These are phyloP conservation scores for Scomberomorus guttatus DNA, from an alignment of 2,797 vertebrate species.

Conservation along the genomic window DNA sequence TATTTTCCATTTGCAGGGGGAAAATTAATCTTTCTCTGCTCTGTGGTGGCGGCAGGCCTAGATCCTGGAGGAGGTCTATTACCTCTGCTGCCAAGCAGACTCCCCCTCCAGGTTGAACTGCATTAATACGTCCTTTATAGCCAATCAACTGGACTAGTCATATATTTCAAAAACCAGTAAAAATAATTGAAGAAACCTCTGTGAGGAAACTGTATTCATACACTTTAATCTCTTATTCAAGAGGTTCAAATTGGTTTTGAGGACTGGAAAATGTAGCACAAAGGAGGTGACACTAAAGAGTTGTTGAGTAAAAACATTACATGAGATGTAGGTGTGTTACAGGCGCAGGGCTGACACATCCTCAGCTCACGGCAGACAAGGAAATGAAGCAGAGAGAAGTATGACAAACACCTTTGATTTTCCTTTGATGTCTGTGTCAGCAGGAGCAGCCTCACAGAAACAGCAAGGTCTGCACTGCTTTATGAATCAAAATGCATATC, in stretches of 20 bases:
- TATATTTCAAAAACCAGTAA: slow-evolving; percentile 75
- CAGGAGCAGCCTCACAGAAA: slow-evolving; percentile 65
- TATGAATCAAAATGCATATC: slow-evolving; percentile 54
- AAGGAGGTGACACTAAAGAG: slow-evolving; percentile 54
- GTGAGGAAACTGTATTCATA: slow-evolving; percentile 72
- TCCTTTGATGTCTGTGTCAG: slow-evolving; percentile 71
- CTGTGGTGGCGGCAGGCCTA: slow-evolving; percentile 63
- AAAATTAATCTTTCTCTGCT: slow-evolving; percentile 75
- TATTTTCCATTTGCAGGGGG: slow-evolving; percentile 77
- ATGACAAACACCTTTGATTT: slow-evolving; percentile 77
- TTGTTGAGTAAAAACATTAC: slow-evolving; percentile 53
- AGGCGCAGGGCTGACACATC: slow-evolving; percentile 44
- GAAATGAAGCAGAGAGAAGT: slow-evolving; percentile 62
- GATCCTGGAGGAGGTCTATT: slow-evolving; percentile 81
- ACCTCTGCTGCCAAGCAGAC: slow-evolving; percentile 79
- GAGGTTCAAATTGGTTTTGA: slow-evolving; percentile 68
- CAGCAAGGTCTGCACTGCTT: slow-evolving; percentile 54
- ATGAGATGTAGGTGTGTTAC: slow-evolving; percentile 38
- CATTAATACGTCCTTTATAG: slow-evolving; percentile 82
- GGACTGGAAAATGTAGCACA: slow-evolving; percentile 62
- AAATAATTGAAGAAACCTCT: slow-evolving; percentile 75
- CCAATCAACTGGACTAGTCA: slow-evolving; percentile 76
- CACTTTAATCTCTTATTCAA: slow-evolving; percentile 76
- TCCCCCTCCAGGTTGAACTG: slow-evolving; percentile 80
- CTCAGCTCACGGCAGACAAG: slow-evolving; percentile 56